Evolutionary conservation across 2,888 invertebrate species (phyloP).

Genomic region (Altica lythri): DNA sequence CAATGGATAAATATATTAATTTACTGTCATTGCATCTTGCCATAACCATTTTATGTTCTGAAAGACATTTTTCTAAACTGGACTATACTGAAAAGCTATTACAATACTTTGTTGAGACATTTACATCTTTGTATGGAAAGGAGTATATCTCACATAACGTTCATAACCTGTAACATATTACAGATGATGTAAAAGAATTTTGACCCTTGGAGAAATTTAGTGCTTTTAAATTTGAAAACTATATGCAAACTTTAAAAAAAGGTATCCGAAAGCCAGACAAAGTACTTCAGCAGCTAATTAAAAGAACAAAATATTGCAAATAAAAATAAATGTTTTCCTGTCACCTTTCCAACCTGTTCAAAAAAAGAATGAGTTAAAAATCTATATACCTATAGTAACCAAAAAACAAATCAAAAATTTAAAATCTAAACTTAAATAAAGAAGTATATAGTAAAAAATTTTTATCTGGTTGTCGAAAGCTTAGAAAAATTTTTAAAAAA

Average conservation of each 20-base stretch:
- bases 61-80: not conserved
- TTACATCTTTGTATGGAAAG: not conserved
- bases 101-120: not conserved
- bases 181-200: not conserved
- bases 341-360: too few relatives aligned
- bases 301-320: not conserved
- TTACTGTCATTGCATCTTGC: not conserved
- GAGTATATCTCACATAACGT: not conserved
- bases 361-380: too few relatives aligned
- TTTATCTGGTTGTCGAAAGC: too few relatives aligned
- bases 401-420: too few relatives aligned
- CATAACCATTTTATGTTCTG: conserved; percentile 1
- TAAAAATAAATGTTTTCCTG: too few relatives aligned
- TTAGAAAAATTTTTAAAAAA: too few relatives aligned
- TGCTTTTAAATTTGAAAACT: not conserved
- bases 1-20: not conserved
- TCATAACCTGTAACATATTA: not conserved
- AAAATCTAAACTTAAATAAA: too few relatives aligned
- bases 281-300: not conserved
- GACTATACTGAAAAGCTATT: not conserved
- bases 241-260: not conserved
- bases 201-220: not conserved
- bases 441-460: too few relatives aligned
- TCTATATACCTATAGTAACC: too few relatives aligned
- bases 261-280: not conserved